These are phyloP conservation scores for Deladenus siricidicola DNA, from an alignment of 2,888 invertebrate species.

Conservation along the genomic window DNA sequence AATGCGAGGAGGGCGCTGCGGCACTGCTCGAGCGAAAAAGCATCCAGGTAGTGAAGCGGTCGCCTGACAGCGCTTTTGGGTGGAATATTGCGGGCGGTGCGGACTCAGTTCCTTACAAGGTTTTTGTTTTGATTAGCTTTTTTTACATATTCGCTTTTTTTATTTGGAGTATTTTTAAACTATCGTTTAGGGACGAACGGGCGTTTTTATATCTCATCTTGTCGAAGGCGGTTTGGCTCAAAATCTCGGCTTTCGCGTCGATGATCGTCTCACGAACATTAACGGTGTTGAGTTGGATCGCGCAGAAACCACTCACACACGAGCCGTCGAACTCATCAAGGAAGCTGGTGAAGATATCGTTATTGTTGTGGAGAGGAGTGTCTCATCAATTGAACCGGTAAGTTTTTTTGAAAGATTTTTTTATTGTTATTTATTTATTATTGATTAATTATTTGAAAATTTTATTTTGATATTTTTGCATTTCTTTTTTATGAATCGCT, in stretches of 20 bases:
- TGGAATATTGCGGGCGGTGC: slow-evolving; percentile 95
- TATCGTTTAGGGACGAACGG: slow-evolving; percentile 55
- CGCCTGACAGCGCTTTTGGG: slow-evolving; percentile 71
- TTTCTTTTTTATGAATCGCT: too few relatives aligned
- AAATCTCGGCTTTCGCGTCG: slow-evolving; percentile 56
- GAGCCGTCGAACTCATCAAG: slow-evolving; percentile 39
- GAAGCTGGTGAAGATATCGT: slow-evolving; percentile 32
- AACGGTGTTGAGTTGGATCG: slow-evolving; percentile 38
- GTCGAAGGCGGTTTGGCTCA: slow-evolving; percentile 86
- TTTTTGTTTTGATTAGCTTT: slow-evolving; percentile 24
- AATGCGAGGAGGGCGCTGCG: too few relatives aligned
- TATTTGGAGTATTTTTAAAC: not conserved
- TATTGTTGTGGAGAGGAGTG: slow-evolving; percentile 31
- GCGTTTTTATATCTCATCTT: slow-evolving; percentile 82
- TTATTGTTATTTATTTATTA: too few relatives aligned
- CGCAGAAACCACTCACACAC: slow-evolving; percentile 37
- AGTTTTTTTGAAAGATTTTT: not conserved
- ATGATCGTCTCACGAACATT: slow-evolving; percentile 54
- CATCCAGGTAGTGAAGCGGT: slow-evolving; percentile 15
- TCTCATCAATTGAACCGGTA: not conserved
- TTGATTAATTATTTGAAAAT: too few relatives aligned
- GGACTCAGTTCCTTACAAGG: slow-evolving; percentile 63
- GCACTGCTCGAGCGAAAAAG: slow-evolving; percentile 5
- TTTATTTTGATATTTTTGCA: too few relatives aligned
- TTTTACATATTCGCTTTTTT: slow-evolving; percentile 2